Evolutionary conservation across 2,888 invertebrate genomes (phyloP).

Genomic region (Drosophila villosipedis): DNA sequence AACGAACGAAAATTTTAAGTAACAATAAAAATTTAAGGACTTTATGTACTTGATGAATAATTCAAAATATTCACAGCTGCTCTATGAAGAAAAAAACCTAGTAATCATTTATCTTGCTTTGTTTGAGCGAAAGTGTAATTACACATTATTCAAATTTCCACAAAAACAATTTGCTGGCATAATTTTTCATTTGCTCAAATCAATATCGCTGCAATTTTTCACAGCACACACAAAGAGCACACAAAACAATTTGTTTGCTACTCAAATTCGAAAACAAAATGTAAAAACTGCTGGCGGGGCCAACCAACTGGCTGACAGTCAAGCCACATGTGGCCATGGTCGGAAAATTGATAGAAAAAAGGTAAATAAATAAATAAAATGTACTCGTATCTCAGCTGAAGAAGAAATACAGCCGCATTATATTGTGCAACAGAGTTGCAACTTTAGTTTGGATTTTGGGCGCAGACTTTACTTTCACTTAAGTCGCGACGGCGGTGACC

Average conservation of each 20-base stretch:
- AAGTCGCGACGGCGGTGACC: conserved; percentile 64
- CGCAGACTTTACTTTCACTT: conserved; percentile 69
- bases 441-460: conserved; percentile 33
- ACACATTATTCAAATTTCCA: conserved; percentile 31
- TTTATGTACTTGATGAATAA: not conserved
- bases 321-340: conserved; percentile 65
- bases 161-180: conserved; percentile 40
- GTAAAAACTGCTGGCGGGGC: conserved; percentile 43
- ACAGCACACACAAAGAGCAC: conserved; percentile 35
- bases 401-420: conserved; percentile 68
- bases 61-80: not conserved
- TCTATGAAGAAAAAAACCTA: not conserved
- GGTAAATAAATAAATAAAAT: conserved; percentile 26
- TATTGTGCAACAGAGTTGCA: conserved; percentile 66
- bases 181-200: conserved; percentile 30
- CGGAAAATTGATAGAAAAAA: conserved; percentile 44
- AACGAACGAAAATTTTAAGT: not conserved
- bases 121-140: conserved; percentile 29
- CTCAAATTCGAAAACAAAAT: conserved; percentile 41
- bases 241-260: conserved; percentile 66
- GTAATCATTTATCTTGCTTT: not conserved
- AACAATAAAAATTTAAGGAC: conserved; percentile 3
- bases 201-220: conserved; percentile 47
- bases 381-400: conserved; percentile 42
- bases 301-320: conserved; percentile 33